Conservation (phyloP, 2,113 vertebrate species). For the Eretmochelys imbricata region DNA sequence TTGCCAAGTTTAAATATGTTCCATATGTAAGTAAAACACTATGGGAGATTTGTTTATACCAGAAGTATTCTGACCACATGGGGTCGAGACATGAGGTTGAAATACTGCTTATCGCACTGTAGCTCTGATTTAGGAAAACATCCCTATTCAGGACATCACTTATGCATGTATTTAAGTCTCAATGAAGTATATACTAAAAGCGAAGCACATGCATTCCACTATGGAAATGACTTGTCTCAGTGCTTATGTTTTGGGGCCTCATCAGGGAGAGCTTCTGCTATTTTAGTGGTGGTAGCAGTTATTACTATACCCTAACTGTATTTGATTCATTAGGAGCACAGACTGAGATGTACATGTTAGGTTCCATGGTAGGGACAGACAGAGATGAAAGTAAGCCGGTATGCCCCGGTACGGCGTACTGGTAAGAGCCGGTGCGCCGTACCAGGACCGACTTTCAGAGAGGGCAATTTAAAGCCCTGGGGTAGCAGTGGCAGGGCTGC, state of each 20-base stretch:
- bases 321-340: not conserved
- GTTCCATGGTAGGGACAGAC: not conserved
- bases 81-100: not conserved
- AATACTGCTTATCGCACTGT: not conserved
- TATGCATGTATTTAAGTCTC: not conserved
- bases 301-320: not conserved
- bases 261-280: not conserved
- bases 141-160: not conserved
- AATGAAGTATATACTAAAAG: not conserved
- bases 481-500: no score
- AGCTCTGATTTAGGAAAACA: not conserved
- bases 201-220: not conserved
- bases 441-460: no score
- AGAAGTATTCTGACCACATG: not conserved
- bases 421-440: no score
- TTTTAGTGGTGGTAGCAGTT: not conserved
- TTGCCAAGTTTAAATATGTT: not conserved
- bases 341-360: not conserved
- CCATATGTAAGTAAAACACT: not conserved
- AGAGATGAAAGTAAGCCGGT: no score
- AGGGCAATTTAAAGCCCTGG: no score
- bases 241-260: not conserved
- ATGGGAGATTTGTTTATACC: not conserved
- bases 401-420: no score
- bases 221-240: not conserved